Evolutionary conservation across 2,113 vertebrate genomes (phyloP), one percentile per base, ranked within the genome.

Genomic region (Centropus unirufus): DNA sequence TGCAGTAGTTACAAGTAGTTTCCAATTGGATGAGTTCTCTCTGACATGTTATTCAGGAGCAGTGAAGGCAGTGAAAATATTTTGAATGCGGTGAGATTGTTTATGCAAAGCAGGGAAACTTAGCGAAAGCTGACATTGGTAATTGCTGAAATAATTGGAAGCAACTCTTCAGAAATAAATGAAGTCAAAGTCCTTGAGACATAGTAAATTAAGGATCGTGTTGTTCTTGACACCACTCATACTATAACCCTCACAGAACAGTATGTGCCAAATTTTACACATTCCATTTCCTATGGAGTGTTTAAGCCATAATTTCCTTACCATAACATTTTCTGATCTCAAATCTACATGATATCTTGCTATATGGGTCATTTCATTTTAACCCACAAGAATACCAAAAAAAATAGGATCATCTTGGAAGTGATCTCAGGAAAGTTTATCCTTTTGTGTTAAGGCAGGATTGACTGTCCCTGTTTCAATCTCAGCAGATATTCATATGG

Each of bases 111-210:
- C 32, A 80, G 55, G 44, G 36, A 91, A 70, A 47, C 47, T 73
- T 68, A 80, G 57, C 32, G 61, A 78, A 89, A 80, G 6, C 55
- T 95, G 75, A n/a, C 59, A 26, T 51, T 81, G 59, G 34, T 74
- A 70, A 74, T 86, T 77, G 55, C 44, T 90, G 75, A 81, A 88
- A 74, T 92, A 81, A 72, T 34, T 93, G 47, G 76, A 92, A 44
- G 57, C 61, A 86, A 42, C 30, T 90, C 83, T 78, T 83, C 64
- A 89, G 67, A 70, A 92, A 91, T 83, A 83, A 67, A 12, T 85
- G 40, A 83, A 78, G 34, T 90, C 68, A 70, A 62, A 77, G 14
- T 47, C 44, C 61, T 75, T 86, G 80, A 74, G 29, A 32, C 55
- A 24, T 36, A 80, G 67, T 91, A 84, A 90, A 77, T 91, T 46